phyloP scores from a whole-genome alignment of 2,113 vertebrate genomes.

The Tychaedon coryphoeus region DNA sequence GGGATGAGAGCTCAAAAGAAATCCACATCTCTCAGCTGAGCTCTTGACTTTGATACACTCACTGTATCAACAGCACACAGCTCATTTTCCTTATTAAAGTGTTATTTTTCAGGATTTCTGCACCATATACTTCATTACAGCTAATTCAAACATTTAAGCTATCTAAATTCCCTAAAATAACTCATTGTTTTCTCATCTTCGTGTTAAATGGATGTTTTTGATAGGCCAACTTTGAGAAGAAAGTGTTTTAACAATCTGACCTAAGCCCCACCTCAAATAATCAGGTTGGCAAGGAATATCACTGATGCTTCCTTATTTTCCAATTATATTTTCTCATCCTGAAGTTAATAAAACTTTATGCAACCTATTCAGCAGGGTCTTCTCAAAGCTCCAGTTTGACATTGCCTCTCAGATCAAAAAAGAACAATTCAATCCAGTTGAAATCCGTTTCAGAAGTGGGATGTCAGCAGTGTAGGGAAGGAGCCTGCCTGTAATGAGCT shows the following conservation, averaged over 20 bases:
- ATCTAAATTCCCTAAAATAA: not conserved
- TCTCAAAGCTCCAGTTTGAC: not conserved
- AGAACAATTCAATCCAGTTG: not conserved
- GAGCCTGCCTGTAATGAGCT: not conserved
- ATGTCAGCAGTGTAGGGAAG: not conserved
- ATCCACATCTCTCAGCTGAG: not conserved
- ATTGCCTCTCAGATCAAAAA: not conserved
- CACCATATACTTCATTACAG: not conserved
- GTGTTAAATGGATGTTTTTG: not conserved
- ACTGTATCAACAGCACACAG: not conserved
- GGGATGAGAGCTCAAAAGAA: not conserved
- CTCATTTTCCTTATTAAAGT: not conserved
- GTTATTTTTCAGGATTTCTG: not conserved
- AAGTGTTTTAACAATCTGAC: not conserved
- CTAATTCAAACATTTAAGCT: not conserved
- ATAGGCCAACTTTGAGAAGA: not conserved
- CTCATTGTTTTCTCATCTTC: not conserved
- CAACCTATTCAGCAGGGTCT: not conserved
- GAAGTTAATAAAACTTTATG: not conserved
- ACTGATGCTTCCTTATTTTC: not conserved
- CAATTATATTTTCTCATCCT: not conserved
- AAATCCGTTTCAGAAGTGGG: not conserved
- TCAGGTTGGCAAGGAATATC: not conserved
- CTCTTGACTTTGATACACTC: not conserved
- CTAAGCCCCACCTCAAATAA: not conserved